Conservation (phyloP, 1,140 invertebrate genomes). For the Heliconius melpomene region DNA sequence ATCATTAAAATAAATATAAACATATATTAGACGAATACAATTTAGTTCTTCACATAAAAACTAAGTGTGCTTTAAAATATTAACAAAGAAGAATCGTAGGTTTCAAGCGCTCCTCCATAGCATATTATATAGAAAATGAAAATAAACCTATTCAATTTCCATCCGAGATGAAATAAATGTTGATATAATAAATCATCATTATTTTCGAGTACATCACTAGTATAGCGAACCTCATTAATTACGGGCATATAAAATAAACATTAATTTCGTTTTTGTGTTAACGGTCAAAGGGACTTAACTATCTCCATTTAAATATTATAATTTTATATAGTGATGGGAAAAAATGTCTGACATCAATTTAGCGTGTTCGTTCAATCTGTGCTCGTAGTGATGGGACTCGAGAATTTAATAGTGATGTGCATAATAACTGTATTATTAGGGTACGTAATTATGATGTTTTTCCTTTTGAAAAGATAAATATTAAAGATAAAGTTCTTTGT, state of each 20-base stretch:
- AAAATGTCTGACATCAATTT: background rate
- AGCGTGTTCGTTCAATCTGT: background rate
- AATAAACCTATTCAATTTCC: slow-evolving; percentile 14
- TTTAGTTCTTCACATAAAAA: slow-evolving; percentile 10
- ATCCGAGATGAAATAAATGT: slow-evolving; percentile 11
- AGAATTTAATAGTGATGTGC: background rate
- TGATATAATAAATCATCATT: slow-evolving; percentile 14
- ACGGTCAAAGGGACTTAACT: slow-evolving; percentile 2
- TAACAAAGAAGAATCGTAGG: slow-evolving; percentile 5
- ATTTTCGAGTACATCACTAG: slow-evolving; percentile 10
- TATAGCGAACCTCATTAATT: slow-evolving; percentile 4
- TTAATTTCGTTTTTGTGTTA: slow-evolving; percentile 7
- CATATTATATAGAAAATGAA: slow-evolving; percentile 7
- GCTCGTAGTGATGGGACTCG: background rate
- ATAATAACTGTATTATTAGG: background rate
- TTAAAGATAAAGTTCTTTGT: background rate
- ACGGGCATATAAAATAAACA: slow-evolving; percentile 5
- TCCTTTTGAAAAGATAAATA: background rate
- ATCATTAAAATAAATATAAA: background rate
- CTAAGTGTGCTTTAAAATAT: slow-evolving; percentile 3
- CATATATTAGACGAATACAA: slow-evolving; percentile 1
- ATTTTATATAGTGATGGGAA: background rate
- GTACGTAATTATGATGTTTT: background rate
- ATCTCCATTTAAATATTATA: background rate
- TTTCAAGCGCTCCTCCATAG: background rate